Evolutionary conservation across 2,113 vertebrate genomes (phyloP).

Genomic region (Aramus guarauna): DNA sequence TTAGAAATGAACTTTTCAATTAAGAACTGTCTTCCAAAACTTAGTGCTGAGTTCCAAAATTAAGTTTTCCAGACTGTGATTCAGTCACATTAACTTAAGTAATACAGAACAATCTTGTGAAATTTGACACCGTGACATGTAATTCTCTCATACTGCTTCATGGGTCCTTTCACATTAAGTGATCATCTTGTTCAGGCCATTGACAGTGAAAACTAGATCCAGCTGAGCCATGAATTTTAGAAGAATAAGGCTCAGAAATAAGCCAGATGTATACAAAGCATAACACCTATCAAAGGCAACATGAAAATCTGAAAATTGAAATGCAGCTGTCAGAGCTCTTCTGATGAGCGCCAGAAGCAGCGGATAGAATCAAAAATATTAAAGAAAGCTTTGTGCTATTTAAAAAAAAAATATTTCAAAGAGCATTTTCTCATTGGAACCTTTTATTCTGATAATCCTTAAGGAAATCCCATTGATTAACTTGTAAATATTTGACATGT

Average conservation of each 20-base stretch:
- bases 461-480: conserved; percentile 14
- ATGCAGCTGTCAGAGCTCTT: conserved; percentile 30
- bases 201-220: conserved; percentile 63
- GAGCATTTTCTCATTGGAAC: background rate
- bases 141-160: conserved; percentile 20
- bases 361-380: conserved; percentile 19
- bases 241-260: conserved; percentile 51
- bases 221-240: conserved; percentile 17
- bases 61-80: conserved; percentile 60
- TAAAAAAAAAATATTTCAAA: background rate
- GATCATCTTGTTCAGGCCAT: conserved; percentile 20
- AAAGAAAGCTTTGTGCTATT: background rate
- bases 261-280: conserved; percentile 17
- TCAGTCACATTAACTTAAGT: conserved; percentile 34
- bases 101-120: background rate
- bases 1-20: conserved; percentile 74
- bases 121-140: conserved; percentile 37
- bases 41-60: conserved; percentile 45
- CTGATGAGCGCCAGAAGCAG: conserved; percentile 25
- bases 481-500: background rate
- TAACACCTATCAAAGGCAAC: conserved; percentile 46
- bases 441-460: conserved; percentile 18
- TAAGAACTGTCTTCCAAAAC: conserved; percentile 64
- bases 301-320: conserved; percentile 47
- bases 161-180: conserved; percentile 25